A percentile compares a stretch with the other conserved stretches of the same genome.
phyloP scores from a whole-genome alignment of 2,888 invertebrate genomes.

The Notocelia uddmanniana region DNA sequence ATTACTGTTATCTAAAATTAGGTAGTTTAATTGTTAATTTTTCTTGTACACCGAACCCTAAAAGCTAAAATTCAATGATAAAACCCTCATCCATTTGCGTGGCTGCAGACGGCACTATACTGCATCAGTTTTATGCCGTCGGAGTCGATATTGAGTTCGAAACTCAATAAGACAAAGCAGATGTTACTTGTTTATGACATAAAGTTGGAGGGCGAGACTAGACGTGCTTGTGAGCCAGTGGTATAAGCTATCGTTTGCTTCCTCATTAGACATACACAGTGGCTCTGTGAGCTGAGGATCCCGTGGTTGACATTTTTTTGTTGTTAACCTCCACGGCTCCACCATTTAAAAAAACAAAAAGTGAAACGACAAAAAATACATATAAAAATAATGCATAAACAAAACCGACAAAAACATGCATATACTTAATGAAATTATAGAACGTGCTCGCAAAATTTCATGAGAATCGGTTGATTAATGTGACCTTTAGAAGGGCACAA shows the following conservation, averaged over 20 bases:
- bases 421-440: no score
- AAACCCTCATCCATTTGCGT: slow-evolving; percentile 15
- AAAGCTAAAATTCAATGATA: slow-evolving; percentile 13
- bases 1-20: no score
- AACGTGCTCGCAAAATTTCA: no score
- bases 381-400: no score
- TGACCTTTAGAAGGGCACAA: no score
- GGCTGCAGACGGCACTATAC: slow-evolving; percentile 23
- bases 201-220: slow-evolving; percentile 36
- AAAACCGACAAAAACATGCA: no score
- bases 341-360: no score
- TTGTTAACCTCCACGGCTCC: not conserved
- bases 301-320: not conserved
- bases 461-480: no score
- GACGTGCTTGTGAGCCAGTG: slow-evolving; percentile 12
- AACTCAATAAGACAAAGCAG: slow-evolving; percentile 46
- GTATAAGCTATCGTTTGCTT: not conserved
- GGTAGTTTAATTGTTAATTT: not conserved
- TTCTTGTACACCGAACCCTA: not conserved
- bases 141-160: slow-evolving; percentile 42
- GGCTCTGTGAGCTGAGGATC: not conserved
- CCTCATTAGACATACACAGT: not conserved
- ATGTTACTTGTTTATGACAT: slow-evolving; percentile 44
- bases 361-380: no score
- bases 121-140: slow-evolving; percentile 29